Percentiles rank a stretch among this genome's conserved stretches.
These are phyloP conservation scores for Chrysolina oricalcia DNA, from an alignment of 2,888 invertebrate genomes.

Conservation along the genomic window DNA sequence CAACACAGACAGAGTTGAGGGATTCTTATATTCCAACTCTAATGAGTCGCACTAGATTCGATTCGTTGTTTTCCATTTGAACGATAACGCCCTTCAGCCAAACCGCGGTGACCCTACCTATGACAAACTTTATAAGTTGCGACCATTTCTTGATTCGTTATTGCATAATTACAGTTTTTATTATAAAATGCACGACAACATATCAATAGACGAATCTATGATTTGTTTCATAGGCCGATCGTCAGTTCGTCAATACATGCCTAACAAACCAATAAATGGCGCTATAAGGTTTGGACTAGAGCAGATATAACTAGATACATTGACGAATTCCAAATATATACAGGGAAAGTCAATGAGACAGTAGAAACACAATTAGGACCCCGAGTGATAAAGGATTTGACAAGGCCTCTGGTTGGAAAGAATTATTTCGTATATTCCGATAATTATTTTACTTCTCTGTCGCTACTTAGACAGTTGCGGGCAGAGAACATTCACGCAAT, in stretches of 20 bases:
- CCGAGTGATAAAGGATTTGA: too few relatives aligned
- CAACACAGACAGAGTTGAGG: neutral
- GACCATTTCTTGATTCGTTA: neutral
- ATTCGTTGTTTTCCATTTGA: neutral
- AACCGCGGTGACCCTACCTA: neutral
- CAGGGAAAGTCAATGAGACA: neutral
- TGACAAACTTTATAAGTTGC: neutral
- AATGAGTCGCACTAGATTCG: too few relatives aligned
- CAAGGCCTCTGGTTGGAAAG: too few relatives aligned
- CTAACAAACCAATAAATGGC: neutral
- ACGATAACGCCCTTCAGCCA: neutral
- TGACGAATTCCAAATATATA: neutral
- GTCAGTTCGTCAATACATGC: slow-evolving; percentile 1
- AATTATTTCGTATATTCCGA: neutral
- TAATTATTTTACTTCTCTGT: slow-evolving; percentile 17
- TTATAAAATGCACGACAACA: neutral
- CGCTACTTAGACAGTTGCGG: slow-evolving; percentile 26
- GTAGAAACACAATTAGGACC: too few relatives aligned
- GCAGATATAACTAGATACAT: neutral
- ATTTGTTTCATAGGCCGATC: slow-evolving; percentile 22
- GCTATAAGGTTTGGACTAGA: neutral
- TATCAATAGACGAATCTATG: neutral
- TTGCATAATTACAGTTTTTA: too few relatives aligned
- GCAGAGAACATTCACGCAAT: slow-evolving; percentile 22
- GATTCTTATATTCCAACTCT: neutral